Base-by-base conservation (phyloP, 1,140 invertebrate genomes). In the Drosophila ananassae region DNA sequence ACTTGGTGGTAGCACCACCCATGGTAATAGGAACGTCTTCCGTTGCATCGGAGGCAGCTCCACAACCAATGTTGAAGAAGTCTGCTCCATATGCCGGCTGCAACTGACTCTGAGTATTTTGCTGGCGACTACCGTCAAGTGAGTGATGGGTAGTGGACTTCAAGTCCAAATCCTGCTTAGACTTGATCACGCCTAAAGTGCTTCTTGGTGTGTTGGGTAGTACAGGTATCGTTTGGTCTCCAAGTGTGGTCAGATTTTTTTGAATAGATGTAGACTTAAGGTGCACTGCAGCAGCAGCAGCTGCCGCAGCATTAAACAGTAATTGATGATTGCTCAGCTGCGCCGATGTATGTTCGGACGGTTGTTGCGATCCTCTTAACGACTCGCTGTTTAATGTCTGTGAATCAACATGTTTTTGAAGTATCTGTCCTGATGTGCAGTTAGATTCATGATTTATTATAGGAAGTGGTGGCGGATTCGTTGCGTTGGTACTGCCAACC, bases 281-380 rank as follows among this genome's bases (percentile, higher is more conserved):
- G 21, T 91, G 90, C 1, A 79, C 89, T 0, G 84, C 90, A 4
- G 90, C 90, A 4, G 89, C 90, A 5, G 89, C 90, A 10, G 90
- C 85, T 8, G 90, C 90, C 10, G 90, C 90, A 5, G 90, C 89
- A 57, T 91, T 91, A 5, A 91, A 91, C 1, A 91, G 17, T 30
- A 91, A 54, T 21, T 91, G 89, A 61, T 91, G 89, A 12, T 62
- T 90, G 28, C 81, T 85, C 5, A 83, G 55, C 21, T 82, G 78
- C 21, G 82, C 57, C 13, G 77, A 52, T 22, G 51, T 77, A 17
- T 21, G 25, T 12, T 28, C 30, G 21, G 67, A 17, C 22, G 71
- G 37, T 7, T 67, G 73, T 7, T 71, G 74, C 8, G 56, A 12
- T 4, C 30, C 54, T 30, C 28, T 66, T 24, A 83, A 81, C 2